Evolutionary conservation across 1,140 invertebrate genomes (phyloP), one percentile per base, ranked within the genome.

Genomic region (Zaprionus tsacasi): DNA sequence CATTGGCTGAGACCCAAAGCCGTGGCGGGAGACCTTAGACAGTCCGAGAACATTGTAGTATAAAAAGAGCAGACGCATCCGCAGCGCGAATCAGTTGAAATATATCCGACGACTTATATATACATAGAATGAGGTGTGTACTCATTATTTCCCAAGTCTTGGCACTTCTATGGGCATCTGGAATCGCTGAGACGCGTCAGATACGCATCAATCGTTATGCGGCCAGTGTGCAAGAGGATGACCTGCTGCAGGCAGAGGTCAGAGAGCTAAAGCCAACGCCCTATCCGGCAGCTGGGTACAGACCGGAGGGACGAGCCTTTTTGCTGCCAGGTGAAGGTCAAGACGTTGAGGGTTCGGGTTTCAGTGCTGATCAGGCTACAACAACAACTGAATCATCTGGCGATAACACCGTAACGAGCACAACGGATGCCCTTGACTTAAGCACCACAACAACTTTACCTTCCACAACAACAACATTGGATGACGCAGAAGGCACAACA

Each of bases 161-260:
- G 52, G 52, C 21, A 5, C 10, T 50, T 11, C 70, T 87, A 3
- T 60, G 72, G 60, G 74, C 61, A 6, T 7, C 54, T 10, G 55
- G 25, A 15, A 45, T 45, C n/a, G 61, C 72, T 27, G 78, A 88
- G 33, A 43, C 78, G 1, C 78, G 86, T 25, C 90, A 91, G 67
- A 76, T 91, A 60, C 81, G 90, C 48, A 91, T 82, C 12, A 91
- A 91, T 74, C 86, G 90, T 2, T 85, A 85, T 68, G 75, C 81
- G 30, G 77, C 75, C 36, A 90, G 73, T 25, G 77, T 91, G 21
- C 82, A 91, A 45, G 82, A 90, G 64, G 86, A 90, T 57, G 78
- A 82, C 8, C 65, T 55, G 3, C 61, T 52, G 58, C 70, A 63
- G 66, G 80, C 79, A 3, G 45, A 35, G 33, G 77, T 80, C 8